These are phyloP conservation scores for Mylabris sibirica DNA, from an alignment of 2,888 invertebrate species.

Conservation along the genomic window DNA sequence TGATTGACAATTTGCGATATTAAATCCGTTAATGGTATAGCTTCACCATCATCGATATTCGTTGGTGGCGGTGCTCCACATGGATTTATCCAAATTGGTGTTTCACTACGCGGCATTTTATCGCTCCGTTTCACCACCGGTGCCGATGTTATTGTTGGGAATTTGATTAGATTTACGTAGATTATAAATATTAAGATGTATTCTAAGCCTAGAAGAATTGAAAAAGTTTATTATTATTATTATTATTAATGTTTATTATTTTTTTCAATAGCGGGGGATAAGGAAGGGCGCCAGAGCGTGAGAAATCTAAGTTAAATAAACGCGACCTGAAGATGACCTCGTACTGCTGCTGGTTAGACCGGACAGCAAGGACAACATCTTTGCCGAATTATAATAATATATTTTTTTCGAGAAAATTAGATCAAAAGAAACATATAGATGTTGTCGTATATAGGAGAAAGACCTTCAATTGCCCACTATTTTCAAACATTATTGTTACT, in stretches of 20 bases:
- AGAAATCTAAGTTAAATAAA: conserved; percentile 49
- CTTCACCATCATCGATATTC: conserved; percentile 28
- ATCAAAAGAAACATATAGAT: conserved; percentile 4
- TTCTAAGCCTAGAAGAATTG: conserved; percentile 59
- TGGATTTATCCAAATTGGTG: conserved; percentile 63
- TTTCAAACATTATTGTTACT: conserved; percentile 5
- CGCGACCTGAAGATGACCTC: conserved; percentile 46
- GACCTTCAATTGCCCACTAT: conserved; percentile 12
- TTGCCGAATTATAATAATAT: conserved; percentile 11
- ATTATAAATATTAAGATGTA: conserved; percentile 59
- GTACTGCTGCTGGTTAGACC: conserved; percentile 40
- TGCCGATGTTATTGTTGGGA: conserved; percentile 56
- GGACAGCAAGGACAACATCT: conserved; percentile 40
- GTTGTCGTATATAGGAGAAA: not conserved
- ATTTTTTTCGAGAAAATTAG: conserved; percentile 11
- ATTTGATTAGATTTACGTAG: conserved; percentile 57
- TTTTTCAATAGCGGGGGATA: conserved; percentile 43
- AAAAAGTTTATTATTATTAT: not conserved
- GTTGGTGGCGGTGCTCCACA: conserved; percentile 53
- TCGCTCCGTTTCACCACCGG: conserved; percentile 45
- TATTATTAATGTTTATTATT: not conserved
- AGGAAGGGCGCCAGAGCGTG: conserved; percentile 58
- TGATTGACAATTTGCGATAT: conserved; percentile 60
- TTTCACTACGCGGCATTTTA: conserved; percentile 17
- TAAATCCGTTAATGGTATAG: conserved; percentile 55